phyloP scores from a whole-genome alignment of 1,140 invertebrate genomes.

The Hyposmocoma kahamanoa region DNA sequence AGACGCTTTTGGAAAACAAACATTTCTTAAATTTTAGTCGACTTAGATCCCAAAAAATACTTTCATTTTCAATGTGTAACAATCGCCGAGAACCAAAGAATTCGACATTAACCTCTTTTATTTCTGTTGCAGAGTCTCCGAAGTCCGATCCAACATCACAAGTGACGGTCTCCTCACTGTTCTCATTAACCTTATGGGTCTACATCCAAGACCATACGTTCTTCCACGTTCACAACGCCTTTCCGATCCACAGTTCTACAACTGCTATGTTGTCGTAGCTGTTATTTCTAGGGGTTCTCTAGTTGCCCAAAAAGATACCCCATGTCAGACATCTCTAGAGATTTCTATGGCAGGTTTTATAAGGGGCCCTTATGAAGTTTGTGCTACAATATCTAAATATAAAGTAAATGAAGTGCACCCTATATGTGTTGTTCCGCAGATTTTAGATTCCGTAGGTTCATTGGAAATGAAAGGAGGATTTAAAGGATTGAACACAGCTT shows the following conservation, averaged over 20 bases:
- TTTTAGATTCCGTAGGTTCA: constrained; percentile 47
- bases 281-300: constrained; percentile 60
- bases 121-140: constrained; percentile 60
- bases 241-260: constrained; percentile 48
- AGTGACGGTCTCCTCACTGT: constrained; percentile 59
- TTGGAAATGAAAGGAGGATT: constrained; percentile 63
- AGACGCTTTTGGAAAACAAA: no score
- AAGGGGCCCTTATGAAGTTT: constrained; percentile 67
- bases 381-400: constrained; percentile 61
- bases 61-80: no score
- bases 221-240: constrained; percentile 48
- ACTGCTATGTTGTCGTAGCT: constrained; percentile 65
- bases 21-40: no score
- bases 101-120: no score
- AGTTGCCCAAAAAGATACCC: constrained; percentile 68
- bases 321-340: constrained; percentile 53
- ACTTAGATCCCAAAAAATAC: no score
- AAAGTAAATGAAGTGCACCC: constrained; percentile 56
- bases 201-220: constrained; percentile 37
- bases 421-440: constrained; percentile 73
- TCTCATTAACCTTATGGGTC: constrained; percentile 59
- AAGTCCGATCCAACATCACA: constrained; percentile 68
- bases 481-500: constrained; percentile 67
- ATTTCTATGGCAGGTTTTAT: constrained; percentile 69
- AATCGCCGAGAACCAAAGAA: no score